These are phyloP conservation scores for Thecocarcelia acutangulata DNA, from an alignment of 2,888 invertebrate species.

Conservation along the genomic window DNA sequence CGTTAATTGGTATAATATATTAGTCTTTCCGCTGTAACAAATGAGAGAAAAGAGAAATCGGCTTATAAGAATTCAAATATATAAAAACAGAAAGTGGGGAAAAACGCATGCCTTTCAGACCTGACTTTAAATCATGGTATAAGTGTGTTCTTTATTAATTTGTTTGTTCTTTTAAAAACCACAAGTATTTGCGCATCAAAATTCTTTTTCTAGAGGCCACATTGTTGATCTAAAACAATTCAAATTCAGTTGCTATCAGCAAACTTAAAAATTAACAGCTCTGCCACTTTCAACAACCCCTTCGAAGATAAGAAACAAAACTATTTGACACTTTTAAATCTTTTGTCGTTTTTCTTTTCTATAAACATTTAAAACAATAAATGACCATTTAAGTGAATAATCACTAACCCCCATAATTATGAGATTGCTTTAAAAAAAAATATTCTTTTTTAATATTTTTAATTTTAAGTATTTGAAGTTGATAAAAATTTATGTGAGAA, in stretches of 20 bases:
- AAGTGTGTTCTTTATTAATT: no score
- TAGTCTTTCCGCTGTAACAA: no score
- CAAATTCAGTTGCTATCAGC: not conserved
- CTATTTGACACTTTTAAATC: not conserved
- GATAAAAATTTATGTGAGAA: constrained; percentile 11
- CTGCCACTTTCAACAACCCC: not conserved
- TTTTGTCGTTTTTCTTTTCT: not conserved
- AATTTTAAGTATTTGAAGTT: constrained; percentile 9
- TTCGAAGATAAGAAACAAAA: constrained; percentile 14
- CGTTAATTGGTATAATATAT: no score
- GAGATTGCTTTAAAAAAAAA: constrained; percentile 33
- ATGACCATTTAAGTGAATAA: constrained; percentile 61
- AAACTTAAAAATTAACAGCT: not conserved
- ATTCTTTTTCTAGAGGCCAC: no score
- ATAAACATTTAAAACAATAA: constrained; percentile 24
- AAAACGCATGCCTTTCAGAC: no score
- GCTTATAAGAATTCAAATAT: no score
- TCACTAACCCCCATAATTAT: constrained; percentile 64
- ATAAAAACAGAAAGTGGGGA: no score
- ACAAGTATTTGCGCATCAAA: no score
- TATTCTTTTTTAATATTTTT: constrained; percentile 10
- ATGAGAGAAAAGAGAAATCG: no score
- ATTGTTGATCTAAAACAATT: not conserved
- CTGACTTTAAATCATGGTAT: no score
- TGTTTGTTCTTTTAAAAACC: no score